Base-by-base conservation (phyloP, 1,140 invertebrate genomes). In the Maconellicoccus hirsutus region DNA sequence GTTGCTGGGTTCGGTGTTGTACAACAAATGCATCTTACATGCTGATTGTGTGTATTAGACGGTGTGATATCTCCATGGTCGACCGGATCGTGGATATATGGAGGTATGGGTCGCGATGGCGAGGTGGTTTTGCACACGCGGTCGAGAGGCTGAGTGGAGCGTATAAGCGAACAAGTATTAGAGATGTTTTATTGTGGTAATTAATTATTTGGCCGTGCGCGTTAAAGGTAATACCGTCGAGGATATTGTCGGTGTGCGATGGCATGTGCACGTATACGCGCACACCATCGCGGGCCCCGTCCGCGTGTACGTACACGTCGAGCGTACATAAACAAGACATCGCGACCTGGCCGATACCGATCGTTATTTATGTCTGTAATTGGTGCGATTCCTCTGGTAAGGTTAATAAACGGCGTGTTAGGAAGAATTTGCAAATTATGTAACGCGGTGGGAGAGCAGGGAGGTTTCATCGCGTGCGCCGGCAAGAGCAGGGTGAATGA, bases 161-260 rank as follows among this genome's bases (percentile, higher is more conserved):
- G n/a, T 19, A 3, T 3, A 33, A 33, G 12, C 42, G 42, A 52
- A 52, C 42, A 52, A 52, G 42, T 52, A 52, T 52, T 52, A 52
- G 42, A 52, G 42, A 52, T 52, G 42, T 52, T 52, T 52, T 52
- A 52, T 52, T 52, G 42, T 52, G 42, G 42, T 52, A 52, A 52
- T 52, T 52, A 52, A 52, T 52, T 52, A 52, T 52, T 52, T 16
- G 6, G 42, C 42, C n/a, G n/a, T 52, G 42, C 3, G 42, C n/a
- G n/a, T n/a, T n/a, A n/a, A n/a, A n/a, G n/a, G n/a, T n/a, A n/a
- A n/a, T n/a, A n/a, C n/a, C n/a, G n/a, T n/a, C n/a, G n/a, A n/a
- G n/a, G n/a, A n/a, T n/a, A n/a, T n/a, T n/a, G n/a, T n/a, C n/a
- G n/a, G n/a, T n/a, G n/a, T n/a, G n/a, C n/a, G n/a, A n/a, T n/a